Evolutionary conservation across 1,140 invertebrate species (phyloP).

Genomic region (Sycobia sp.): DNA sequence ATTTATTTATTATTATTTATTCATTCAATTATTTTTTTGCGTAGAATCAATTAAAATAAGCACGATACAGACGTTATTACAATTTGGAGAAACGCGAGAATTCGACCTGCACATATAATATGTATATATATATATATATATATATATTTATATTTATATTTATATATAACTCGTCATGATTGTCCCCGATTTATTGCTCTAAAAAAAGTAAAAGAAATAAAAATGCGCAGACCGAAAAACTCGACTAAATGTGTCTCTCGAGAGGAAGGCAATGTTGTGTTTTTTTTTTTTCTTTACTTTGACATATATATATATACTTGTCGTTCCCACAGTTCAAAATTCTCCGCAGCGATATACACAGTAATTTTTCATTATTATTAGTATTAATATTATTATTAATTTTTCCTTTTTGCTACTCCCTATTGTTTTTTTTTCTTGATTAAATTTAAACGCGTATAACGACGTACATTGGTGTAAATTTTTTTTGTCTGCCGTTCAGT

Average conservation of each 20-base stretch:
- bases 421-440: no score
- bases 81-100: constrained; percentile 30
- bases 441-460: no score
- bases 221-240: constrained; percentile 44
- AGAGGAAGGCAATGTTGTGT: constrained; percentile 60
- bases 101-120: constrained; percentile 37
- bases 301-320: constrained; percentile 36
- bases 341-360: constrained; percentile 34
- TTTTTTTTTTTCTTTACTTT: constrained; percentile 36
- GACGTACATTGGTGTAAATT: no score
- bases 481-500: no score
- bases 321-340: constrained; percentile 28
- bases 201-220: constrained; percentile 54
- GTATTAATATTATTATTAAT: no score
- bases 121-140: no score
- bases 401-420: no score
- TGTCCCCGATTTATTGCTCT: constrained; percentile 60
- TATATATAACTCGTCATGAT: constrained; percentile 51
- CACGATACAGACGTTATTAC: constrained; percentile 40
- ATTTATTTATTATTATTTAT: no score
- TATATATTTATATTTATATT: no score
- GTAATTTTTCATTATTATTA: no score
- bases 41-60: constrained; percentile 40
- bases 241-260: constrained; percentile 39
- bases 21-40: no score